phyloP scores from a whole-genome alignment of 2,797 vertebrate species.

The Sphaeramia orbicularis region DNA sequence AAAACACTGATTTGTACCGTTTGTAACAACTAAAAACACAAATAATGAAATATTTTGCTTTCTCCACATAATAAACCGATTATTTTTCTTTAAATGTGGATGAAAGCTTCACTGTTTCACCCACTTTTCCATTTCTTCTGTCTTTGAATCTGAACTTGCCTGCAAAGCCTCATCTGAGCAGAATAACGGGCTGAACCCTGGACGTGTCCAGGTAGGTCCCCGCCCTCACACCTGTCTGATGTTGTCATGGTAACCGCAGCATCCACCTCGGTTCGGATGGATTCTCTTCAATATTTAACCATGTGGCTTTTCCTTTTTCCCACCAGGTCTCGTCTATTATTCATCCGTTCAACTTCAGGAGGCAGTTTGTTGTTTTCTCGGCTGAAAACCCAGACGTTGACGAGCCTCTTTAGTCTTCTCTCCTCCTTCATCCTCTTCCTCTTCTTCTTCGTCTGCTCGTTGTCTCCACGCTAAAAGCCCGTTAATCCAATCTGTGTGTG shows the following conservation, averaged over 20 bases:
- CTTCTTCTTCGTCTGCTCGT: constrained; percentile 6
- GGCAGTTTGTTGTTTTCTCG: constrained; percentile 20
- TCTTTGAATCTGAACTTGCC: too few species aligned
- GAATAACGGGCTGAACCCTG: neutral
- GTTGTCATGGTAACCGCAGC: neutral
- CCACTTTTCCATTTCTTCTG: too few species aligned
- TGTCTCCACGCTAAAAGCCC: constrained; percentile 52
- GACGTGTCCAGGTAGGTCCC: neutral
- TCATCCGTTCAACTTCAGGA: constrained; percentile 20
- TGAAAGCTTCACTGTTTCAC: too few species aligned
- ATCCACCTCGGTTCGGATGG: neutral
- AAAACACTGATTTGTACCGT: too few species aligned
- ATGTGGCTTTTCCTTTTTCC: too few species aligned
- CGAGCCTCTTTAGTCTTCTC: constrained; percentile 25
- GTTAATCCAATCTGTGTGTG: constrained; percentile 50
- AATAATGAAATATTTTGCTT: too few species aligned
- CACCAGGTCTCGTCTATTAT: constrained; percentile 34
- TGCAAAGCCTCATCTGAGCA: too few species aligned
- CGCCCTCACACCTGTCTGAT: neutral
- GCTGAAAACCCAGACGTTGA: constrained; percentile 35
- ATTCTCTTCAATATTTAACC: constrained; percentile 25
- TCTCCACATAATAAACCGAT: too few species aligned
- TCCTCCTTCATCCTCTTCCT: neutral
- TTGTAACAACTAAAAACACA: too few species aligned
- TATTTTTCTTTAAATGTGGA: too few species aligned